Percentiles rank a stretch among this genome's conserved stretches.
These are phyloP conservation scores for Cladopsammia gracilis DNA, from an alignment of 64 coral and sea anemone species.

Conservation along the genomic window DNA sequence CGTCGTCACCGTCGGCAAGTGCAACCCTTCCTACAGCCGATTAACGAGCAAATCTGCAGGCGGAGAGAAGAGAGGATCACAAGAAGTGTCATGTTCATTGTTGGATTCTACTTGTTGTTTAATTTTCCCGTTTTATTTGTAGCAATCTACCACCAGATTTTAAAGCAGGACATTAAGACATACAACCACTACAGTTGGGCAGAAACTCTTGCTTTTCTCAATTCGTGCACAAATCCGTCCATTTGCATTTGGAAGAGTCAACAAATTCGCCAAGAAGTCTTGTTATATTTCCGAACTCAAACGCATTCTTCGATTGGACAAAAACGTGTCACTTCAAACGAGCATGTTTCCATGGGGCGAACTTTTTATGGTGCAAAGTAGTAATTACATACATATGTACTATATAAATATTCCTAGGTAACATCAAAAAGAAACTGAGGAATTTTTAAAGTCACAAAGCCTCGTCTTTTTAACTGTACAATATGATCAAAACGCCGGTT, in stretches of 20 bases:
- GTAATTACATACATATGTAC: no score
- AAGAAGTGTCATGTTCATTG: constrained; percentile 40
- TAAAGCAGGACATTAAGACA: constrained; percentile 13
- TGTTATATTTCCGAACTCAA: no score
- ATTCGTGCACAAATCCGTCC: constrained; percentile 61
- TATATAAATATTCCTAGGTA: no score
- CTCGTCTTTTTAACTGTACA: no score
- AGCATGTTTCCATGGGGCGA: no score
- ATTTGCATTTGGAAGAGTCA: constrained; percentile 66
- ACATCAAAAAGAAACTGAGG: no score
- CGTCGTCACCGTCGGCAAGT: constrained; percentile 35
- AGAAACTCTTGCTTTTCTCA: constrained; percentile 68
- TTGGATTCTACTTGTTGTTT: constrained; percentile 50
- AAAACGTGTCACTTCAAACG: no score
- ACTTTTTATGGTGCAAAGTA: no score
- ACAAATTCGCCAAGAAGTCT: not conserved
- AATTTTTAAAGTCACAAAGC: no score
- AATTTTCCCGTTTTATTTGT: constrained; percentile 71
- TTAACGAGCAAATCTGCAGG: not conserved
- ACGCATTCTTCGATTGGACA: no score
- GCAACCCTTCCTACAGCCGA: not conserved
- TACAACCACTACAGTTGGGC: constrained; percentile 72
- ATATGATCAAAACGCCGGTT: no score
- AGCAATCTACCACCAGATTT: constrained; percentile 51
- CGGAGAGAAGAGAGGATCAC: constrained; percentile 17